Evolutionary conservation across 2,888 invertebrate species (phyloP), one percentile per base, ranked within the genome.

Genomic region (Pyrrhia umbra): DNA sequence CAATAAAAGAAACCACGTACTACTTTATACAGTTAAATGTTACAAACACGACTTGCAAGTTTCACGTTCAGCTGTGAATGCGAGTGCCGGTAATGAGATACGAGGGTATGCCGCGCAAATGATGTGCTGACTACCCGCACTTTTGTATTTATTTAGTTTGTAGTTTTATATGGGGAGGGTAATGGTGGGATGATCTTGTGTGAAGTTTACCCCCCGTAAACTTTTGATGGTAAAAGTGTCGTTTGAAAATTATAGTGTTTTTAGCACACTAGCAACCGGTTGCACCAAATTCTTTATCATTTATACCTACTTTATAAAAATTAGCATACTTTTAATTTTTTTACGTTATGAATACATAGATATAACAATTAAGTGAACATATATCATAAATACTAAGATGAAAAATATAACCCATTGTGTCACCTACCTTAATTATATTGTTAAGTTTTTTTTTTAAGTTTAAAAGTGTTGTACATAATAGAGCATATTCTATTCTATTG

Each of bases 41-140:
- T 57, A 52, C 21, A 42, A 64, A 64, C 56, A 69, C 52, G 50
- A 74, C 47, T 65, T 63, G 43, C 63, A 52, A 75, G 69, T 69
- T 75, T 45, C 39, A 57, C 40, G 50, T 75, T 60, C 59, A 60
- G 47, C 25, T 43, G 59, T 73, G 73, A 75, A 75, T 72, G 46
- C 61, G 46, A 58, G 45, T 45, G 45, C 43, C 62, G 63, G 72
- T 80, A 79, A 79, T 80, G 79, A 79, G 80, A 79, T 75, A 72
- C 59, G 46, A 62, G 61, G 42, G 5, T 42, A 18, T 8, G 15
- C 46, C 16, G 51, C 55, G 50, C 67, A 55, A 76, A 79, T 69
- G 69, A 77, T 69, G 63, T 62, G 42, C 61, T 46, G 71, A 45
- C 55, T 51, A 68, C 60, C 49, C 42, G 51, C 62, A 61, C 39